These are phyloP conservation scores for Heliconius himera DNA, from an alignment of 1,140 invertebrate genomes.

Conservation along the genomic window DNA sequence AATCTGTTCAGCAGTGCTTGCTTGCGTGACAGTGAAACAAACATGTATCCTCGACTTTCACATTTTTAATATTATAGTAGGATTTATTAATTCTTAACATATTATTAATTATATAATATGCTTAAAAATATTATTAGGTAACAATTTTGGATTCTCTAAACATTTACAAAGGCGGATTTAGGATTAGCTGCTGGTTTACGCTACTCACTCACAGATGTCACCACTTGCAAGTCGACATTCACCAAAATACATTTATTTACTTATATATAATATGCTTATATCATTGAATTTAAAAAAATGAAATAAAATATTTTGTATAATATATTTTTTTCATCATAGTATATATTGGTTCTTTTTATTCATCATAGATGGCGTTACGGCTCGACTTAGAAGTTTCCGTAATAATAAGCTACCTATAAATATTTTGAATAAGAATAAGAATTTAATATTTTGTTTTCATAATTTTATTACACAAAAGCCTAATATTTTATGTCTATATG, in stretches of 20 bases:
- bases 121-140: too few species aligned
- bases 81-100: too few species aligned
- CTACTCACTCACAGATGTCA: slow-evolving; percentile 10
- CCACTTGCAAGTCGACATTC: neutral
- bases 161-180: neutral
- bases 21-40: too few species aligned
- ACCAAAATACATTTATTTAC: neutral
- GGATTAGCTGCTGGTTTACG: neutral
- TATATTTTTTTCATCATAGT: neutral
- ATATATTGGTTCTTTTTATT: neutral
- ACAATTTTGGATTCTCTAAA: neutral
- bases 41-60: too few species aligned
- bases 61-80: too few species aligned
- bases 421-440: too few species aligned
- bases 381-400: neutral
- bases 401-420: neutral
- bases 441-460: too few species aligned
- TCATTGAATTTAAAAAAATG: neutral
- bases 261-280: neutral
- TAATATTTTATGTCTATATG: neutral
- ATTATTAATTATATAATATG: too few species aligned
- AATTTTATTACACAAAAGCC: too few species aligned
- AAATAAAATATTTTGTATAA: neutral
- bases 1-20: too few species aligned
- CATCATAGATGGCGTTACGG: neutral